Conservation (phyloP, 2,888 invertebrate species). For the Synanthedon formicaeformis region DNA sequence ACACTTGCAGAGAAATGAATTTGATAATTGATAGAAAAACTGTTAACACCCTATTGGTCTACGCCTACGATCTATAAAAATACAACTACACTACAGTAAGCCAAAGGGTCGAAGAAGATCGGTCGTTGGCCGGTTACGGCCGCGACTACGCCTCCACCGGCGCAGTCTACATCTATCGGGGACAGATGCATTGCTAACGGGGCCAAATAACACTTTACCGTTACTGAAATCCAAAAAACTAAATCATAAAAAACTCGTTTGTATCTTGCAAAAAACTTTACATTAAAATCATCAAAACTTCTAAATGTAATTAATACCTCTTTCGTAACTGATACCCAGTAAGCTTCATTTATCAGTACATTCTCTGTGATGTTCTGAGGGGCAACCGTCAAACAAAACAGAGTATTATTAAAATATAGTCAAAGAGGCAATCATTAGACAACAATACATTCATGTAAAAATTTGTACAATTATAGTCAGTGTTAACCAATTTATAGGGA, state of each 20-base stretch:
- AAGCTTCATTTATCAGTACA: constrained; percentile 94
- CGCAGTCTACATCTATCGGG: constrained; percentile 56
- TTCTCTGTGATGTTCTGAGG: constrained; percentile 96
- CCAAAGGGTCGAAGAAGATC: constrained; percentile 65
- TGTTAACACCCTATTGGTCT: constrained; percentile 69
- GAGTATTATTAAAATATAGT: constrained; percentile 60
- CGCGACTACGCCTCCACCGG: constrained; percentile 25
- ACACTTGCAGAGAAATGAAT: constrained; percentile 67
- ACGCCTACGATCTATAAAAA: constrained; percentile 66
- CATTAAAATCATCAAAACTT: constrained; percentile 69
- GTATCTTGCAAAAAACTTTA: constrained; percentile 69
- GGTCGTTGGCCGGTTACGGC: constrained; percentile 24
- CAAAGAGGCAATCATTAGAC: constrained; percentile 6
- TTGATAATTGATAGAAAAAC: constrained; percentile 67
- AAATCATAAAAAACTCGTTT: constrained; percentile 67
- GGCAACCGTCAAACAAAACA: constrained; percentile 73
- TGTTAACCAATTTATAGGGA: too few species aligned
- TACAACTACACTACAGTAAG: constrained; percentile 67
- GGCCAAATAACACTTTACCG: constrained; percentile 70
- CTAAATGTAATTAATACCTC: constrained; percentile 81
- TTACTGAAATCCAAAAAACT: constrained; percentile 70
- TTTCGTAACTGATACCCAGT: constrained; percentile 92
- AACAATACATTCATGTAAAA: too few species aligned
- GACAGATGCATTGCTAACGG: constrained; percentile 73
- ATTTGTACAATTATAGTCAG: too few species aligned